Evolutionary conservation across 2,888 invertebrate genomes (phyloP), one percentile per base, ranked within the genome.

Genomic region (Trichopoda pennipes): DNA sequence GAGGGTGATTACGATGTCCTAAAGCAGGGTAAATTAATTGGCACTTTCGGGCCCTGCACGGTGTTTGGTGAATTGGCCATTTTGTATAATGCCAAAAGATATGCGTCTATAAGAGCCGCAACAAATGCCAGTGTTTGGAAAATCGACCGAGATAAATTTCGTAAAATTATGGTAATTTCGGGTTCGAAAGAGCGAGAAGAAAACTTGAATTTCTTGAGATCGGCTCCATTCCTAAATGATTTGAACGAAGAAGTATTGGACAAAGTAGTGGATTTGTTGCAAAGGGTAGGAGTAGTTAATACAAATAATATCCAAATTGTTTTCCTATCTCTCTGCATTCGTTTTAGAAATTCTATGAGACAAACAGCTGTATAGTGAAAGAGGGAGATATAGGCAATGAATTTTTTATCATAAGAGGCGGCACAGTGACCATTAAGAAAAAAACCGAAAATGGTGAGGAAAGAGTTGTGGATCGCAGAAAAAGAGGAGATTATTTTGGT

Each of bases 61-160:
- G 94, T 97, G 82, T 94, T 98, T 92, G 98, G 99, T 1, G 99
- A 99, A 92, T 92, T 99, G 66, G 98, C 98, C 10, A 95, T 99
- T 85, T 92, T 99, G 35, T 98, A 99, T 91, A 98, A 98, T 91
- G 97, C 98, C 47, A 97, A 96, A 87, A 92, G 98, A 84, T 95
- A 96, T 85, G 97, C 98, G 0, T 96, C 97, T 0, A 95, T 98
- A 80, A 93, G 94, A 96, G 95, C 95, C 86, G 93, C 95, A 86
- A 94, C 94, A 21, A 93, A 94, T 86, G 95, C 96, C 12, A 94
- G 94, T 88, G 94, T 98, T 86, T 98, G 98, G 98, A 96, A 95
- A 42, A 92, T 98, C 85, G 96, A 97, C 88, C 93, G 98, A 79
- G 93, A 94, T 68, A 95, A 96, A 9, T 98, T 98, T 91, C 96